Base-by-base conservation (phyloP, 2,888 invertebrate genomes). In the Drosophila neonasuta region DNA sequence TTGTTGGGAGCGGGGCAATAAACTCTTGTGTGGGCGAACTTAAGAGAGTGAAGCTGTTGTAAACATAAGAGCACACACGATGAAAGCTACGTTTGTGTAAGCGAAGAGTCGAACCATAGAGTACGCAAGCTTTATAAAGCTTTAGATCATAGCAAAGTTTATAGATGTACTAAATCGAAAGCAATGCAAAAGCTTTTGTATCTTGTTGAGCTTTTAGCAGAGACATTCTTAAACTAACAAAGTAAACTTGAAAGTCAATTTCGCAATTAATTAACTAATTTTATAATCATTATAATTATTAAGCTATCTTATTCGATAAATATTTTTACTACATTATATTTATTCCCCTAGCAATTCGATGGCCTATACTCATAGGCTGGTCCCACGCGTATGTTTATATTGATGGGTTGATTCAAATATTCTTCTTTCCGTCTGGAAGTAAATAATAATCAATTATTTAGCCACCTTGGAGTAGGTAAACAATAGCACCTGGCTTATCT, bases 1-100 rank as follows among this genome's bases (percentile, higher is more conserved):
- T 66, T 86, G 71, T 59, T 71, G 63, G 61, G 68, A 77, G 77
- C 68, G 77, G 74, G 60, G 74, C 80, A 83, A 77, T 71, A 82
- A 74, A 83, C 80, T 80, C 66, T 69, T 68, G 70, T 74, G 84
- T 72, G 70, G 77, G 80, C 67, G 83, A 68, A 45, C 11, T 29
- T 51, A 86, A 80, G 83, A 82, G 86, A 36, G 15, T 20, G 8
- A 29, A 44, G 20, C 42, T 39, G 9, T 10, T 34, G 13, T 10
- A 11, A 34, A 1, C 2, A 34, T 32, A 76, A 81, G 69, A 82
- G 80, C 41, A 10, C n/a, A 36, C 2, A 17, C 1, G 24, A 41
- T 6, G 3, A 44, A 57, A 60, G 50, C 13, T 60, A 10, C 7
- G 6, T 30, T 15, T n/a, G 32, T 15, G 7, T n/a, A 13, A 36